Conservation (phyloP, 2,113 vertebrate species). For the Microcebus ravelobensis region DNA sequence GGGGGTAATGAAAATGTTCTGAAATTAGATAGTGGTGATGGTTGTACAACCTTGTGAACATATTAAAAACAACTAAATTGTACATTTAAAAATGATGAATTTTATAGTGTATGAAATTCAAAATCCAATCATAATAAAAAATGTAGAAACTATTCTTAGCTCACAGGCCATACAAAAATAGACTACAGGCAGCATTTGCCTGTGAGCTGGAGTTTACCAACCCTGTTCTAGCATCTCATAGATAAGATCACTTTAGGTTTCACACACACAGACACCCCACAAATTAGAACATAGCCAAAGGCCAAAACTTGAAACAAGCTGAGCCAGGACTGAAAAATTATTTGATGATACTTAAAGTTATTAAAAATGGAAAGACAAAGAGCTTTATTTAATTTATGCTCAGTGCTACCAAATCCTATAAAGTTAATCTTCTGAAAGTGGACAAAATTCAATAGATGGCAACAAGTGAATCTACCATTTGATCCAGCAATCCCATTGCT, state of each 20-base stretch:
- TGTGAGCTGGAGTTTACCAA: background rate
- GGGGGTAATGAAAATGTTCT: background rate
- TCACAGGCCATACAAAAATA: background rate
- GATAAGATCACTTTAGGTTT: background rate
- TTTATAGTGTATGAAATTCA: background rate
- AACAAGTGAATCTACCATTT: too few species aligned
- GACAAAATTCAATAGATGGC: background rate
- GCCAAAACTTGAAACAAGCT: background rate
- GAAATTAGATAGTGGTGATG: background rate
- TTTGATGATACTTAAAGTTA: background rate
- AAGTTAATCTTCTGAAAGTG: background rate
- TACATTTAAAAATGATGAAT: background rate
- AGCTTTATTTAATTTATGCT: background rate
- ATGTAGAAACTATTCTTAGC: background rate
- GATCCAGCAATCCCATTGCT: too few species aligned
- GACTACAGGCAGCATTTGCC: background rate
- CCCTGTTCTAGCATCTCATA: background rate
- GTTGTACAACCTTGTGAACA: background rate
- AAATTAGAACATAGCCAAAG: background rate
- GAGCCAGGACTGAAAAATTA: background rate
- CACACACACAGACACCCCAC: background rate
- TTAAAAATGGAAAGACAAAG: background rate
- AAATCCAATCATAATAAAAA: background rate
- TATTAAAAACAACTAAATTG: background rate
- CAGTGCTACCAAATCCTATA: background rate